Percentiles rank a stretch among this genome's conserved stretches.
Evolutionary conservation across 2,113 vertebrate species (phyloP).

Genomic region (Nicator chloris): DNA sequence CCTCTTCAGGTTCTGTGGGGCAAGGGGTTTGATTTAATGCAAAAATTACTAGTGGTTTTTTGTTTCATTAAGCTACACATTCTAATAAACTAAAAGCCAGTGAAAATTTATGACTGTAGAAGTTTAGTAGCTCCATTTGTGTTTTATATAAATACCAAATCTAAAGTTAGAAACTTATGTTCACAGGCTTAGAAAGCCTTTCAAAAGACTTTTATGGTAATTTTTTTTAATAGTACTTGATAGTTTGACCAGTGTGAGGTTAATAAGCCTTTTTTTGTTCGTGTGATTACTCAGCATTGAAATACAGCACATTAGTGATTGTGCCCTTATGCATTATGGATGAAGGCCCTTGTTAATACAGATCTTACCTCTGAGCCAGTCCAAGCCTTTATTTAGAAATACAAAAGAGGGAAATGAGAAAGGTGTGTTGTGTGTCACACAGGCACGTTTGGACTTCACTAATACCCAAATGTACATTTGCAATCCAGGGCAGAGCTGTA

Average conservation of each 20-base stretch:
- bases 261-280: background rate
- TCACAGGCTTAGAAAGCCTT: background rate
- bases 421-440: background rate
- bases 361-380: background rate
- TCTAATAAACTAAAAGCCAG: background rate
- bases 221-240: background rate
- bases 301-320: background rate
- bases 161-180: background rate
- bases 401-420: background rate
- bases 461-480: background rate
- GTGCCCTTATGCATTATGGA: background rate
- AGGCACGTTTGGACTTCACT: fast-evolving
- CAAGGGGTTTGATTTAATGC: background rate
- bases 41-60: background rate
- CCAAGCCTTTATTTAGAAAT: background rate
- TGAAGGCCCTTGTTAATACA: background rate
- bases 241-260: background rate
- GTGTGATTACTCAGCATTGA: background rate
- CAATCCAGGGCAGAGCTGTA: background rate
- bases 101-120: background rate
- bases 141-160: background rate
- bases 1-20: background rate
- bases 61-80: background rate
- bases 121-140: background rate
- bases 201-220: background rate